A percentile compares a stretch with the other conserved stretches of the same genome.
Evolutionary conservation across 1,140 invertebrate genomes (phyloP).

Genomic region (Platyscapa corneri): DNA sequence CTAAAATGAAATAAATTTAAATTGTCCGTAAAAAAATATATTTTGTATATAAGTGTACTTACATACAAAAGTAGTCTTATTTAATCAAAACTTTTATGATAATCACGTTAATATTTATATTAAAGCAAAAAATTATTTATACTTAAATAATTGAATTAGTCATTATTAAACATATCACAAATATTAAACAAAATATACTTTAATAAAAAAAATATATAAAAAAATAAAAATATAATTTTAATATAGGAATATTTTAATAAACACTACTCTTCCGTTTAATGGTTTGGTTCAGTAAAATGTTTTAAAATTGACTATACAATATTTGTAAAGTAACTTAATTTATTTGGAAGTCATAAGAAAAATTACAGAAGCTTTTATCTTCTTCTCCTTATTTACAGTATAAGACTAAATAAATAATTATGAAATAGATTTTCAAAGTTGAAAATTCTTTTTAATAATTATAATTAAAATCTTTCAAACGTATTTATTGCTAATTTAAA

Average conservation of each 20-base stretch:
- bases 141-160: not conserved
- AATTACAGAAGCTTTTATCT: not conserved
- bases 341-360: conserved; percentile 1
- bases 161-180: no score
- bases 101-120: not conserved
- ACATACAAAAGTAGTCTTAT: not conserved
- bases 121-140: not conserved
- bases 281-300: not conserved
- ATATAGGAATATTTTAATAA: not conserved
- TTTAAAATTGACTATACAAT: conserved; percentile 2
- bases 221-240: not conserved
- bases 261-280: not conserved
- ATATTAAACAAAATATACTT: no score
- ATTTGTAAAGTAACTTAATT: not conserved
- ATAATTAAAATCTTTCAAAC: no score
- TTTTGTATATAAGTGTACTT: not conserved
- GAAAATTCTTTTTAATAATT: no score
- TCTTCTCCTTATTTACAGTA: not conserved
- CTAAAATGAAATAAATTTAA: not conserved
- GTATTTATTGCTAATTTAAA: not conserved
- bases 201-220: no score
- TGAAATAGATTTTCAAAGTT: not conserved
- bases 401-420: not conserved
- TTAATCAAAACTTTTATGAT: no score
- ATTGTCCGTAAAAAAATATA: not conserved